These are phyloP conservation scores for Pachycephus smyrnensis DNA, from an alignment of 2,888 invertebrate genomes.

Conservation along the genomic window DNA sequence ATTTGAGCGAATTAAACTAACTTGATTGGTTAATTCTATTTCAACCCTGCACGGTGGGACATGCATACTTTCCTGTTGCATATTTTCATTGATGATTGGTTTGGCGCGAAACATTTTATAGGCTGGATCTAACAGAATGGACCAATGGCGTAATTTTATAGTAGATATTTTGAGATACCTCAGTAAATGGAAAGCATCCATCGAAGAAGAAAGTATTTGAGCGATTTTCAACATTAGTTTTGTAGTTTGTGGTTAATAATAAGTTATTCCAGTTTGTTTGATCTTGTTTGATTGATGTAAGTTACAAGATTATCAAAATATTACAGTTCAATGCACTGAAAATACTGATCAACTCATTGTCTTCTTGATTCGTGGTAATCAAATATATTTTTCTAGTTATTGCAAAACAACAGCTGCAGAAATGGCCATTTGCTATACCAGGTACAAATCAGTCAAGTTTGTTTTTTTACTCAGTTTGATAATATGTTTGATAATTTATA, in stretches of 20 bases:
- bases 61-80: too few species aligned
- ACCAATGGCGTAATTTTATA: background rate
- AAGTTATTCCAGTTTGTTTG: background rate
- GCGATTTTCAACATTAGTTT: background rate
- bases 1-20: too few species aligned
- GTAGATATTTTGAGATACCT: background rate
- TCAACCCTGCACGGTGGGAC: too few species aligned
- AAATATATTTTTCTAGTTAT: background rate
- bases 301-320: background rate
- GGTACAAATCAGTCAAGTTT: slow-evolving; percentile 32
- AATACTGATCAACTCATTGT: background rate
- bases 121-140: background rate
- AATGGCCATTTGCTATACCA: slow-evolving; percentile 52
- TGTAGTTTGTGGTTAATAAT: background rate
- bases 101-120: background rate
- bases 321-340: background rate
- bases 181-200: background rate
- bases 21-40: too few species aligned
- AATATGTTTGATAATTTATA: slow-evolving; percentile 3
- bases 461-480: background rate
- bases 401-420: slow-evolving; percentile 13
- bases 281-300: background rate
- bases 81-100: background rate
- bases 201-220: background rate
- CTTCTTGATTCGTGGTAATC: background rate